Base-by-base conservation (phyloP, 2,113 vertebrate species). In the Dryoscopus gambensis region DNA sequence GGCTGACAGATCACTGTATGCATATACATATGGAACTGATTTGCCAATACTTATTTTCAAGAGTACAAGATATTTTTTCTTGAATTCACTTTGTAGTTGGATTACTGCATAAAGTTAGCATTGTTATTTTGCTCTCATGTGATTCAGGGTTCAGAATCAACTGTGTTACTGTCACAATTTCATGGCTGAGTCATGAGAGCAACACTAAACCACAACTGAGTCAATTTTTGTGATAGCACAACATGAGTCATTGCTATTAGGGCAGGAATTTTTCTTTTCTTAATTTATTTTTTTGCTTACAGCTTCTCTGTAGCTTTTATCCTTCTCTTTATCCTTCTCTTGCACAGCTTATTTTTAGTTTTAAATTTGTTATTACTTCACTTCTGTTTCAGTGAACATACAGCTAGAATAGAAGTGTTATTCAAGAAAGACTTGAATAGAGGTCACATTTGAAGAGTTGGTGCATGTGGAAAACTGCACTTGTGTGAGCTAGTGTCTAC, bases 111-210 rank as follows among this genome's bases (percentile, higher is more conserved):
- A 35, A 76, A 40, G 8, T 53, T 77, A 87, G 22, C n/a, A 64
- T 80, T 46, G 42, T 39, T 82, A 7, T n/a, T 75, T 84, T 94
- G 25, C 15, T 69, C 55, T 17, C 0, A 0, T 89, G 24, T 78
- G 21, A 63, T 74, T 92, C 68, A 84, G 49, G 28, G 68, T 50
- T 90, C 73, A 92, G 77, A 60, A 64, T 82, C 55, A 84, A 30
- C 28, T 12, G 12, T 88, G 31, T 73, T 95, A 49, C 47, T 69
- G 13, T 35, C 40, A 62, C 55, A 86, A 87, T 95, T 87, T 84
- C 85, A 70, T 67, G 84, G 10, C 81, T 90, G 87, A 98, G 52
- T 92, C 85, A 96, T 50, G 62, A 79, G 42, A 60, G 49, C 91
- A 95, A 56, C 39, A 39, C 49, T 74, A 89, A 90, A 91, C 40